These are phyloP conservation scores for Myotis brandtii DNA, from an alignment of 2,113 vertebrate genomes.

Conservation along the genomic window DNA sequence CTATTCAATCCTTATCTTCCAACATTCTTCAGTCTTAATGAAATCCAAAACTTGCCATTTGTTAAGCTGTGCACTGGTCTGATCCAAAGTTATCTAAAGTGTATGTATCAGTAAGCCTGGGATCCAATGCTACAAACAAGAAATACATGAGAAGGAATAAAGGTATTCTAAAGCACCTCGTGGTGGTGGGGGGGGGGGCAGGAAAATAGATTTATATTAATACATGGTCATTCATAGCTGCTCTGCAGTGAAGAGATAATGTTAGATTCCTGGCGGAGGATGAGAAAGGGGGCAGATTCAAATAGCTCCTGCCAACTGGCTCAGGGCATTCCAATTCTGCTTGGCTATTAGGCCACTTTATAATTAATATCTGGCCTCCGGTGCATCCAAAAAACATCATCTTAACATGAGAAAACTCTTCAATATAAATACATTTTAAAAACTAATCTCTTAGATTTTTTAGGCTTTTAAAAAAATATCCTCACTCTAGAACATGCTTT, in stretches of 20 bases:
- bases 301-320: neutral
- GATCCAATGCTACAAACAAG: neutral
- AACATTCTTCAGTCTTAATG: neutral
- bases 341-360: conserved; percentile 16
- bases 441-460: neutral
- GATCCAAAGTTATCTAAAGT: neutral
- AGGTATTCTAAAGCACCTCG: neutral
- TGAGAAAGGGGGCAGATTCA: neutral
- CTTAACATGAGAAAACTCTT: neutral
- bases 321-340: conserved; percentile 9
- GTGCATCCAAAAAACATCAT: neutral
- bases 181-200: neutral
- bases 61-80: neutral
- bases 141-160: conserved; percentile 33
- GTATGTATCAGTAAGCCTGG: neutral
- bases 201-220: conserved; percentile 37
- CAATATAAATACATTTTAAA: neutral
- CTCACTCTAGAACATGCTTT: neutral
- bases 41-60: neutral
- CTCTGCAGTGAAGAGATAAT: neutral
- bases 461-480: neutral
- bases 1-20: neutral
- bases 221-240: neutral
- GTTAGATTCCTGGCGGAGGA: conserved; percentile 34
- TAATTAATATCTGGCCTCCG: neutral